phyloP scores from a whole-genome alignment of 2,888 invertebrate species.

The Litoditis marina region DNA sequence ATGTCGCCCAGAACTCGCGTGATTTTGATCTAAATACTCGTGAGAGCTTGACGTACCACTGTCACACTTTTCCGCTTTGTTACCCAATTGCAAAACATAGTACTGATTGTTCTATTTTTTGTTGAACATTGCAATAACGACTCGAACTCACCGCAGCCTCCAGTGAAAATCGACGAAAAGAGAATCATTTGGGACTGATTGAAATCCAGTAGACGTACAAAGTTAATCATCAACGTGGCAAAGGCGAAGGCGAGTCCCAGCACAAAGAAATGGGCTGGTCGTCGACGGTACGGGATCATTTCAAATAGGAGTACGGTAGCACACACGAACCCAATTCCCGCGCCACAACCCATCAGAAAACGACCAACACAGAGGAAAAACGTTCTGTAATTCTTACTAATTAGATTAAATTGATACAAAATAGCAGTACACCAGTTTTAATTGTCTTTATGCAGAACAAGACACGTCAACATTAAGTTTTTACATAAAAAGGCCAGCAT shows the following conservation, averaged over 20 bases:
- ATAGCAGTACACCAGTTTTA: neutral
- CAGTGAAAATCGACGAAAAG: neutral
- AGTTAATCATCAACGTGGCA: constrained; percentile 12
- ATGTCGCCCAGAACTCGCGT: too few species aligned
- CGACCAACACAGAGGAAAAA: constrained; percentile 25
- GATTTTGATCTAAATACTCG: too few species aligned
- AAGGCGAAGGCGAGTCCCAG: constrained; percentile 17
- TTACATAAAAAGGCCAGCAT: too few species aligned
- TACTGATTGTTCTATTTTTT: too few species aligned
- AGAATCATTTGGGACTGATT: constrained; percentile 3
- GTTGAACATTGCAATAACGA: neutral
- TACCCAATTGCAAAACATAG: too few species aligned
- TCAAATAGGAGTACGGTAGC: constrained; percentile 35
- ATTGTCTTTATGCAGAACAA: too few species aligned
- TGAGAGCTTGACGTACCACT: too few species aligned
- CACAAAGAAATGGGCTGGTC: constrained; percentile 18
- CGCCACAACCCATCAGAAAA: constrained; percentile 41
- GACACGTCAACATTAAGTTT: too few species aligned
- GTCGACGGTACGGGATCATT: constrained; percentile 1
- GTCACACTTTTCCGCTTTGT: too few species aligned
- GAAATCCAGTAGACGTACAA: constrained; percentile 13
- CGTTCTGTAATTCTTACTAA: constrained; percentile 17
- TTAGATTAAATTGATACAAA: neutral
- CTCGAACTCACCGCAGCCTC: neutral
- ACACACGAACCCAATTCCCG: constrained; percentile 46